Percentiles rank a stretch among this genome's conserved stretches.
Conservation (phyloP, 1,140 invertebrate genomes). For the Drosophila sulfurigaster region DNA sequence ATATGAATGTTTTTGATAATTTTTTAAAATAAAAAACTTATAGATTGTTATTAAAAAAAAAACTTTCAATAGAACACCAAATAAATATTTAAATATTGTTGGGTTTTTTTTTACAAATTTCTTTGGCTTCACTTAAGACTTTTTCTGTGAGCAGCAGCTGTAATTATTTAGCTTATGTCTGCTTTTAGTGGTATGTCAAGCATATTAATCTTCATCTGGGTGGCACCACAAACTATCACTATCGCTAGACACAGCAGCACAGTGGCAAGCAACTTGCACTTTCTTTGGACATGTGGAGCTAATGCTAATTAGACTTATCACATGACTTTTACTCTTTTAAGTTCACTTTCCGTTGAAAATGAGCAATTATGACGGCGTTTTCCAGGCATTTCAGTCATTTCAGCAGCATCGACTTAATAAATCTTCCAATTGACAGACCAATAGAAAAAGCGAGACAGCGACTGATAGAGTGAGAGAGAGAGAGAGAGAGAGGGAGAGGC, state of each 20-base stretch:
- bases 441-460: constrained; percentile 19
- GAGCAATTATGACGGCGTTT: constrained; percentile 53
- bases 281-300: constrained; percentile 33
- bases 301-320: constrained; percentile 43
- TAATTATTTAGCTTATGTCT: constrained; percentile 16
- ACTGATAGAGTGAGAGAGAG: constrained; percentile 9
- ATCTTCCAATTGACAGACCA: constrained; percentile 42
- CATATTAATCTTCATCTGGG: constrained; percentile 26
- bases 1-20: too few species aligned
- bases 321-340: constrained; percentile 50
- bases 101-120: not conserved
- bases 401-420: constrained; percentile 34
- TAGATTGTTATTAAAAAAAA: not conserved
- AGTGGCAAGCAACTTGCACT: constrained; percentile 40
- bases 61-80: not conserved
- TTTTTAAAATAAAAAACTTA: too few species aligned
- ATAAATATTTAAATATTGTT: not conserved
- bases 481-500: not conserved
- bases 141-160: too few species aligned
- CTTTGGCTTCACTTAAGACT: not conserved
- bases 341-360: constrained; percentile 50
- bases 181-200: constrained; percentile 13
- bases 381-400: constrained; percentile 17
- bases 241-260: not conserved
- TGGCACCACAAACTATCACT: constrained; percentile 9